Evolutionary conservation across 2,888 invertebrate genomes (phyloP), one percentile per base, ranked within the genome.

Genomic region (Anthophora plumipes): DNA sequence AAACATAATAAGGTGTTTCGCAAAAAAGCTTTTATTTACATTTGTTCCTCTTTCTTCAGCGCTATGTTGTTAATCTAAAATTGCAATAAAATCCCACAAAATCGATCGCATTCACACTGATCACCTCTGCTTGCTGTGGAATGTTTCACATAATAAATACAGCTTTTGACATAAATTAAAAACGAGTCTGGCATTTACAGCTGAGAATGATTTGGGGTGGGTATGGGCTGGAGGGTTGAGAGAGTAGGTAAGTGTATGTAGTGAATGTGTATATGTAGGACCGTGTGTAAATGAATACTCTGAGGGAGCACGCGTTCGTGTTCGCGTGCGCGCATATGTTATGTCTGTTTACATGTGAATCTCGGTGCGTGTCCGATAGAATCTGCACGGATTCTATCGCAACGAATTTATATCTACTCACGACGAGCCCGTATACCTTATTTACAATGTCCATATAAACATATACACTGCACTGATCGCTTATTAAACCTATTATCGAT

Each of bases 401-500:
- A 82, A 86, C 80, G 70, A 75, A 39, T 46, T 78, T 80, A 72
- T 66, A 75, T 85, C 78, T 80, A 82, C 86, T 88, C 89, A 83
- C 80, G 83, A 85, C 82, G 90, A 88, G 88, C 85, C 85, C 84
- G 85, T 90, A 88, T 88, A 90, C 88, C 87, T 89, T 91, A 90
- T 91, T 90, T 91, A 91, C 90, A 91, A 89, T 90, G 88, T 91
- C 86, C 85, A 90, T 89, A 89, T 90, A 90, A 90, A 88, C 89
- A 90, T 88, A 90, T 87, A 89, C 88, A 90, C 84, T 86, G 88
- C 88, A 59, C 64, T 77, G 83, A 88, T 48, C 78, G 87, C 85
- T 87, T 83, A 77, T 59, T 60, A 85, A 83, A 72, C 77, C 79
- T 85, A 85, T 76, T 70, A 67, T 72, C 71, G 85, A 87, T 87